phyloP scores from a whole-genome alignment of 2,888 invertebrate genomes.

The Ypsolopha scabrella region DNA sequence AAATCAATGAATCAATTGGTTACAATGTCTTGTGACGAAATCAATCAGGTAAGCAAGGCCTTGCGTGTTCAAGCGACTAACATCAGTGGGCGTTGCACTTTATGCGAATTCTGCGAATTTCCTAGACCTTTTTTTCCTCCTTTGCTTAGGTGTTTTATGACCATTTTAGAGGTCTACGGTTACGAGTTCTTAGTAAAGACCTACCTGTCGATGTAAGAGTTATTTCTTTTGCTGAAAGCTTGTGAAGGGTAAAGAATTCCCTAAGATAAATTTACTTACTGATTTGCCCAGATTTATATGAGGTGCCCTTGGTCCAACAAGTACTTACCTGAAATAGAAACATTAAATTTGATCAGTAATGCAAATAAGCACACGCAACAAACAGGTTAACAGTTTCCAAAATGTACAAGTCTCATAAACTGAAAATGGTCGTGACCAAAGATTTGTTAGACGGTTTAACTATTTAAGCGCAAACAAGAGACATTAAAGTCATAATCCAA shows the following conservation, averaged over 20 bases:
- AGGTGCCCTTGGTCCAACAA: not conserved
- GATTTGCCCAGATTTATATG: too few species aligned
- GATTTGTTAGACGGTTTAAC: too few species aligned
- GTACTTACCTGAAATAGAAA: not conserved
- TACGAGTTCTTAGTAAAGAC: not conserved
- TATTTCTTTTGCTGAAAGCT: not conserved
- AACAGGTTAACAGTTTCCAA: too few species aligned
- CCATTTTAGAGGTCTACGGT: not conserved
- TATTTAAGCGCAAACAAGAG: too few species aligned
- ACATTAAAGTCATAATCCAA: too few species aligned
- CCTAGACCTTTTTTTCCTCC: not conserved
- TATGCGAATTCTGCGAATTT: not conserved
- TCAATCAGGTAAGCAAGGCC: too few species aligned
- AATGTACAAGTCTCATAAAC: too few species aligned
- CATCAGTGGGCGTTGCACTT: not conserved
- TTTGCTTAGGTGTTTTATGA: not conserved
- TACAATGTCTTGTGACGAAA: too few species aligned
- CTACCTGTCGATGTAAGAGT: not conserved
- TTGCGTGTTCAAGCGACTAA: not conserved
- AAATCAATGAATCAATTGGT: too few species aligned
- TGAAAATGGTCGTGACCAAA: too few species aligned
- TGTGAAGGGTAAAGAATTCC: not conserved
- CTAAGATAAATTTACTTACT: too few species aligned
- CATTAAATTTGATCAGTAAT: not conserved
- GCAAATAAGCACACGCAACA: not conserved